Conservation (phyloP, 2,113 vertebrate genomes). For the Terrapene triunguis region DNA sequence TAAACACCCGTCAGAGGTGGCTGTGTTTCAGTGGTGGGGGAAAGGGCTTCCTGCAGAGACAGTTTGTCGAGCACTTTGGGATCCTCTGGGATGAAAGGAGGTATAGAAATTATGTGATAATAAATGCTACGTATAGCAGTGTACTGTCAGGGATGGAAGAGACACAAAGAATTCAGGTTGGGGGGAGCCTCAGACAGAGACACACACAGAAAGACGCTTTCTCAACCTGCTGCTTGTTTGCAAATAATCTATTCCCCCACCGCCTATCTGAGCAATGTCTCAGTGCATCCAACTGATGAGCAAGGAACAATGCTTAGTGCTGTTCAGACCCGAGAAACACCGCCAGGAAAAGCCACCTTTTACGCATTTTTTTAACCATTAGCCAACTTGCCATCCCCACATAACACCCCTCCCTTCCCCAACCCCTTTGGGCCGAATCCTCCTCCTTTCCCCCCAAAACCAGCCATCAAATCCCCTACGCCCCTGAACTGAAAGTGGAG, state of each 20-base stretch:
- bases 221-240: neutral
- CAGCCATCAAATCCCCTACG: neutral
- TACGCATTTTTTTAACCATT: neutral
- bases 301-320: neutral
- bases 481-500: fast-evolving
- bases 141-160: fast-evolving
- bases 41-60: neutral
- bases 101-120: neutral
- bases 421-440: fast-evolving
- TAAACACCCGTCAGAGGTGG: neutral
- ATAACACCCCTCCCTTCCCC: neutral
- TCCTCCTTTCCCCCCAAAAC: neutral
- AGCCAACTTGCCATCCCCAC: neutral
- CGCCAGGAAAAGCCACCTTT: neutral
- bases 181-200: neutral
- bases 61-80: neutral
- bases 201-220: neutral
- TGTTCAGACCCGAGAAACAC: neutral
- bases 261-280: neutral
- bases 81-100: neutral
- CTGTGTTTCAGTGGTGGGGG: neutral
- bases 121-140: neutral
- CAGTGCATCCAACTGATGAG: neutral
- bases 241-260: neutral
- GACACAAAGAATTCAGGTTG: neutral